Percentiles rank a stretch among this genome's conserved stretches.
phyloP scores from a whole-genome alignment of 1,140 invertebrate genomes.

The Saccostrea cuccullata region DNA sequence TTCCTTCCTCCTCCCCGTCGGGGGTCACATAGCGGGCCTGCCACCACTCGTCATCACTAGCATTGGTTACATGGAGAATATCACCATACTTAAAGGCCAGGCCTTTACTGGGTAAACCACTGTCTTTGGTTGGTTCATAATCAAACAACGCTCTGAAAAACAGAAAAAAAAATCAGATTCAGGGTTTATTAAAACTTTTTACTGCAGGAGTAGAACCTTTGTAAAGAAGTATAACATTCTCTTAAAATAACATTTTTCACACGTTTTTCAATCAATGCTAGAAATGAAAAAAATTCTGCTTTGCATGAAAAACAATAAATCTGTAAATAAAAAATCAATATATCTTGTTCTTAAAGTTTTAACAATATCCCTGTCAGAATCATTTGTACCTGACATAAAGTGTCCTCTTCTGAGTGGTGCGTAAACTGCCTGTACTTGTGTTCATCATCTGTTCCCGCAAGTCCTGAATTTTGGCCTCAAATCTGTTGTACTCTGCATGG shows the following conservation, averaged over 20 bases:
- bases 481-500: conserved; percentile 93
- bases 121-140: conserved; percentile 98
- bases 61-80: conserved; percentile 99
- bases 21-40: conserved; percentile 85
- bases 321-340: too few species aligned
- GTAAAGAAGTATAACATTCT: neutral
- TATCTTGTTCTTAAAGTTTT: too few species aligned
- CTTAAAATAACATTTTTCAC: neutral
- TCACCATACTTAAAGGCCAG: conserved; percentile 97
- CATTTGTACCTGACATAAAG: conserved; percentile 85
- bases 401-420: conserved; percentile 94
- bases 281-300: too few species aligned
- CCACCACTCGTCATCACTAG: conserved; percentile 99
- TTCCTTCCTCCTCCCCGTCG: conserved; percentile 82
- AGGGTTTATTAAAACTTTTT: neutral
- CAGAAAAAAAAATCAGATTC: neutral
- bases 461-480: conserved; percentile 99
- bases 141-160: conserved; percentile 95
- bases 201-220: neutral
- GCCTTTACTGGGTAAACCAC: conserved; percentile 96
- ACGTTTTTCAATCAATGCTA: too few species aligned
- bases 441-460: conserved; percentile 84
- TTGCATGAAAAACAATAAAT: too few species aligned
- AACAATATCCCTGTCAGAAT: too few species aligned
- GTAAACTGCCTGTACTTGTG: conserved; percentile 85